Conservation (phyloP, 2,113 vertebrate genomes). For the Takifugu bimaculatus region DNA sequence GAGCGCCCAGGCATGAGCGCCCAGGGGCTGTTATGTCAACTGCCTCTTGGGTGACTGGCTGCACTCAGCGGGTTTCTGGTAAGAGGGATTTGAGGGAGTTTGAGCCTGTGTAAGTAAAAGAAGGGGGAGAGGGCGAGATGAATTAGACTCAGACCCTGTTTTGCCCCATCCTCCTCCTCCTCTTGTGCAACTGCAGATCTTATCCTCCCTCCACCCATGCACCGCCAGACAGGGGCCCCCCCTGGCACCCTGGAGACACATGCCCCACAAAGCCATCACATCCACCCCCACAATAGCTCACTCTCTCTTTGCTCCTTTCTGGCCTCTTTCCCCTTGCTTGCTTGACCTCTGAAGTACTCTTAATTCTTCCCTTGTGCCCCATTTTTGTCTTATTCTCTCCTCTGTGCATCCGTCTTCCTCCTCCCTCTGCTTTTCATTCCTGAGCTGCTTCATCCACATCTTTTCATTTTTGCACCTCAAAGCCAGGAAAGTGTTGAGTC, state of each 20-base stretch:
- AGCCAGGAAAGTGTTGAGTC: slow-evolving; percentile 34
- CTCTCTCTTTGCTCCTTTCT: slow-evolving; percentile 23
- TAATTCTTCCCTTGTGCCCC: slow-evolving; percentile 16
- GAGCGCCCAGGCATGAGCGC: slow-evolving; percentile 31
- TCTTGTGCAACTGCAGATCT: slow-evolving; percentile 27
- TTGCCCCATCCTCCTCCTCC: slow-evolving; percentile 32
- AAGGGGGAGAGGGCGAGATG: slow-evolving; percentile 9
- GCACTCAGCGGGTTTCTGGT: slow-evolving; percentile 63
- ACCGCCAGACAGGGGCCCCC: slow-evolving; percentile 33
- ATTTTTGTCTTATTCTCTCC: neutral
- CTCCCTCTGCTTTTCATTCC: slow-evolving; percentile 21
- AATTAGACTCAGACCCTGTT: slow-evolving; percentile 49
- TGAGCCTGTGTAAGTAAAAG: slow-evolving; percentile 44
- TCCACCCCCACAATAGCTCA: slow-evolving; percentile 47
- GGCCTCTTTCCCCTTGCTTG: slow-evolving; percentile 12
- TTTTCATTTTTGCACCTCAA: neutral
- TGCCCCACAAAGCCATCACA: slow-evolving; percentile 53
- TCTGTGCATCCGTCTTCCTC: slow-evolving; percentile 13
- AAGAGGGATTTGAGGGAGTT: slow-evolving; percentile 61
- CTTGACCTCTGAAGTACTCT: slow-evolving; percentile 25
- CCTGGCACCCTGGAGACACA: slow-evolving; percentile 53
- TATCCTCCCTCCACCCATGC: slow-evolving; percentile 19
- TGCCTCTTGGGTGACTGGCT: slow-evolving; percentile 56
- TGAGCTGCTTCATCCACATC: neutral
- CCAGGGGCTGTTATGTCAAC: slow-evolving; percentile 64